Conservation (phyloP, 2,113 vertebrate species). For the Scomber scombrus region DNA sequence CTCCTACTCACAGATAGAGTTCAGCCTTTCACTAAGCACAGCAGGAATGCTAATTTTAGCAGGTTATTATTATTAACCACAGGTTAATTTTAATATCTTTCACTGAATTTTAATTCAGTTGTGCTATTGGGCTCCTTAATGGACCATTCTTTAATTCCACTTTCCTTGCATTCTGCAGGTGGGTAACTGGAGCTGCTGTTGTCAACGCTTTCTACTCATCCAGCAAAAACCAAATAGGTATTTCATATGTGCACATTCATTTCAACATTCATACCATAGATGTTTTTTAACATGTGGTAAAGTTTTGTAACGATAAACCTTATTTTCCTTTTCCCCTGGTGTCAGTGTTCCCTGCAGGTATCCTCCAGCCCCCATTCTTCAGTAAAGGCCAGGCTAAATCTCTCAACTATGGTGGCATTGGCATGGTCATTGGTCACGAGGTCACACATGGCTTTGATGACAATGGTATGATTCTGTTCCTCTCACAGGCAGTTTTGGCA, state of each 20-base stretch:
- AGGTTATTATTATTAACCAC: constrained; percentile 49
- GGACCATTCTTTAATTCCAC: neutral
- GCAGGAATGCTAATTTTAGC: constrained; percentile 62
- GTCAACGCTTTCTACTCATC: constrained; percentile 98
- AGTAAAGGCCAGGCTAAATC: constrained; percentile 91
- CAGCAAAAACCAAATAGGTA: constrained; percentile 98
- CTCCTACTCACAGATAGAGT: constrained; percentile 58
- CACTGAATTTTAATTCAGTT: constrained; percentile 34
- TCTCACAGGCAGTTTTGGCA: neutral
- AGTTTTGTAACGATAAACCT: neutral
- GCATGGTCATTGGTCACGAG: constrained; percentile 98
- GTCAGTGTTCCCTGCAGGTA: constrained; percentile 95
- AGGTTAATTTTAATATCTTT: constrained; percentile 48
- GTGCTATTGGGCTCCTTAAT: neutral
- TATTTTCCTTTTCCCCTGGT: constrained; percentile 13
- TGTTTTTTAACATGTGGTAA: neutral
- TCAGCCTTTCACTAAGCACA: constrained; percentile 40
- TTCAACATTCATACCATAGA: neutral
- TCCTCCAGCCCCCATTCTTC: constrained; percentile 97
- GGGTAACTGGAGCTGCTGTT: constrained; percentile 95
- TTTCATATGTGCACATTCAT: constrained; percentile 3
- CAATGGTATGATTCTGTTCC: constrained; percentile 86
- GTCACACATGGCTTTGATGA: constrained; percentile 98
- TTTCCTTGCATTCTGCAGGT: constrained; percentile 83
- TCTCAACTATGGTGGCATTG: constrained; percentile 94